A percentile compares a stretch with the other conserved stretches of the same genome.
phyloP scores from a whole-genome alignment of 2,797 vertebrate species.

The Hemitrygon akajei region DNA sequence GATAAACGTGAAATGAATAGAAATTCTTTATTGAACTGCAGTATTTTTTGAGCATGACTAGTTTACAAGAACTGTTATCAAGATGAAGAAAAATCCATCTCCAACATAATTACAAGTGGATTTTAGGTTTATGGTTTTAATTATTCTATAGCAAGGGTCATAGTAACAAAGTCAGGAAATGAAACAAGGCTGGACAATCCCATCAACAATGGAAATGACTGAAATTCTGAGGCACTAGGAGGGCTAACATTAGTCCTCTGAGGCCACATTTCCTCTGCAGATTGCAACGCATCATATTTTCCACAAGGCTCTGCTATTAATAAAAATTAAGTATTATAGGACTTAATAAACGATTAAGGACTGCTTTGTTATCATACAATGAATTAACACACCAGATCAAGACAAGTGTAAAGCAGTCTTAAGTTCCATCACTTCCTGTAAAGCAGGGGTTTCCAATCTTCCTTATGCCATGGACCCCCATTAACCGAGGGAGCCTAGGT shows the following conservation, averaged over 20 bases:
- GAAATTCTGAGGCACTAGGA: neutral
- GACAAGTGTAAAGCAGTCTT: neutral
- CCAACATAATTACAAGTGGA: slow-evolving; percentile 21
- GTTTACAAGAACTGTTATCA: neutral
- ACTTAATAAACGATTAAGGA: neutral
- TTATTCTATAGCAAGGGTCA: neutral
- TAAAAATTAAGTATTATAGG: neutral
- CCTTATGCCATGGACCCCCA: too few species aligned
- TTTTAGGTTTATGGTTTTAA: slow-evolving; percentile 16
- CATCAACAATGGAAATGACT: slow-evolving; percentile 24
- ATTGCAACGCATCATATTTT: slow-evolving; percentile 28
- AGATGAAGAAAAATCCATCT: neutral
- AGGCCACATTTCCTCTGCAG: slow-evolving; percentile 30
- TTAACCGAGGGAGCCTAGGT: too few species aligned
- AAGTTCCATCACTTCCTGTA: neutral
- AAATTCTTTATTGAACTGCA: neutral
- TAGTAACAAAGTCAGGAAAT: slow-evolving; percentile 35
- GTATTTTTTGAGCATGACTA: neutral
- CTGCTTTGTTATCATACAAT: neutral
- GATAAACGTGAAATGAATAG: neutral
- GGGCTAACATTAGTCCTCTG: slow-evolving; percentile 16
- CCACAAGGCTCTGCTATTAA: neutral
- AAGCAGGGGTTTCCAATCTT: too few species aligned
- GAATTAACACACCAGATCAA: neutral
- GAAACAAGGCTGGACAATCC: slow-evolving; percentile 13